Evolutionary conservation across 2,888 invertebrate species (phyloP), one percentile per base, ranked within the genome.

Genomic region (Atethmia centrago): DNA sequence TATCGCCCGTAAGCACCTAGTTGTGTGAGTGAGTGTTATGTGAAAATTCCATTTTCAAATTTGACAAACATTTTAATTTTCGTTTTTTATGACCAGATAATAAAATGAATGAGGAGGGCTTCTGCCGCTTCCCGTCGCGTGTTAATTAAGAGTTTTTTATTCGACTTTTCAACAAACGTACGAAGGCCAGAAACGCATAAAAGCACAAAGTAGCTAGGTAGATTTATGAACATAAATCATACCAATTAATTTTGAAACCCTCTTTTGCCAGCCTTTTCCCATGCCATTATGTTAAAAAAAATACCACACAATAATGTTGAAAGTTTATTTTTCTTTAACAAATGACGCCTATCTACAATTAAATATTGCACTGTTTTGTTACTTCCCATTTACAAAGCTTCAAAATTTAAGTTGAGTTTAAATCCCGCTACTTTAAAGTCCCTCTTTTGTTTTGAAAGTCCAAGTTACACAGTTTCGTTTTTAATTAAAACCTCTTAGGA

Each of bases 61-160:
- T 49, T 31, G 5, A 25, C 42, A 25, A 36, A 56, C 14, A 49
- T 36, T 56, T 62, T 21, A 31, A 56, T 25, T 36, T 21, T 40
- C 1, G 1, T 42, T 79, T 77, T 68, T 62, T 83, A 67, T 59
- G 21, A 7, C 10, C 59, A 55, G 25, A 47, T 53, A 63, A 78
- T 66, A 56, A 70, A 64, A 79, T 67, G 9, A 71, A 80, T 51
- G 55, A 10, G n/a, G 36, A 66, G 47, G 55, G 21, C 36, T 31
- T 61, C 64, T 79, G 72, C 72, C 55, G 58, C 55, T 56, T 79
- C 47, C 28, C 79, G 79, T 64, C 64, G 45, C 67, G 58, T 79
- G 71, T 71, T 80, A 83, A 80, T 80, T 83, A 80, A 80, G 49
- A 64, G 49, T 51, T 67, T 81, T 77, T 51, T 65, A 82, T 69